These are phyloP conservation scores for Leptarthrus brevirostris DNA, from an alignment of 2,888 invertebrate genomes.

Conservation along the genomic window DNA sequence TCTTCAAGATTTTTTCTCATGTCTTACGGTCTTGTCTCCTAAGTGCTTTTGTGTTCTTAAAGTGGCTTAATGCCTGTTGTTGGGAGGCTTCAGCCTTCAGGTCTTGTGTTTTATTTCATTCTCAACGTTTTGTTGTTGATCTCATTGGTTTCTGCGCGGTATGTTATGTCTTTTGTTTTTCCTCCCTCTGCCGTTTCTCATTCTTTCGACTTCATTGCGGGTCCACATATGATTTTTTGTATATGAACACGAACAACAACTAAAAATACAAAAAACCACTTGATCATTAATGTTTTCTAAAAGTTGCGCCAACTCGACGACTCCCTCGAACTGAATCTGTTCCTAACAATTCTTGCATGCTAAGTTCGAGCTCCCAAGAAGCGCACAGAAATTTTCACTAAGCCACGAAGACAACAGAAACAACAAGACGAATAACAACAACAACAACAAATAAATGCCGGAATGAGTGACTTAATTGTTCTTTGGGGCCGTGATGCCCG, in stretches of 20 bases:
- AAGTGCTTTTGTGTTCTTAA: constrained; percentile 26
- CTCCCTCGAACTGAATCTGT: too few species aligned
- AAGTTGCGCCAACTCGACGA: too few species aligned
- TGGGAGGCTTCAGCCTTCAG: background rate
- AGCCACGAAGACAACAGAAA: background rate
- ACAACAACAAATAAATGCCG: background rate
- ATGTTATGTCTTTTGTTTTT: too few species aligned
- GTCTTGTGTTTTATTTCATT: background rate
- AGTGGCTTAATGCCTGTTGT: constrained; percentile 22
- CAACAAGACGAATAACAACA: background rate
- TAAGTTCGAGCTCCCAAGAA: too few species aligned
- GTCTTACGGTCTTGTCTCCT: constrained; percentile 10
- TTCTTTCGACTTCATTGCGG: too few species aligned
- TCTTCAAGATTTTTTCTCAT: background rate
- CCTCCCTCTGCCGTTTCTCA: background rate
- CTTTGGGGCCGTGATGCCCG: constrained; percentile 11
- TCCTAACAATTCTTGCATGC: too few species aligned
- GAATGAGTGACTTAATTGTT: constrained; percentile 28
- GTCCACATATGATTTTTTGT: too few species aligned
- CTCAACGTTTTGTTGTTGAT: too few species aligned
- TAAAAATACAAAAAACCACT: too few species aligned
- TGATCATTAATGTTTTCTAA: too few species aligned
- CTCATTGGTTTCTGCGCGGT: background rate
- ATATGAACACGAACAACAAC: too few species aligned
- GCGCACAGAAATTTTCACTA: too few species aligned